These are phyloP conservation scores for Macquaria ambigua DNA, from an alignment of 2,113 vertebrate species.

Conservation along the genomic window DNA sequence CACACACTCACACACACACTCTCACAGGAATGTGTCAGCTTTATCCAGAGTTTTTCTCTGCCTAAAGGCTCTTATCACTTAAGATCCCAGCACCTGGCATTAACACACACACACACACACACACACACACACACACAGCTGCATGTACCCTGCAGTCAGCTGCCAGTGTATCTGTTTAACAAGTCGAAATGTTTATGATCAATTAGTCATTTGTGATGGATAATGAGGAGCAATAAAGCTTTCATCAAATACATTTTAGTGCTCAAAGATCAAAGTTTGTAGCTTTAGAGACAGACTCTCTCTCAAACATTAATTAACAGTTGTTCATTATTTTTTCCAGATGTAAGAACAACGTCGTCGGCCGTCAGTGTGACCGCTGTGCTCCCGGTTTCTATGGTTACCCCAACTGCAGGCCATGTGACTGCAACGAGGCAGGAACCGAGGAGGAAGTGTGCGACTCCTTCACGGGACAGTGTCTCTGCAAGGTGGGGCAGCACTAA, in stretches of 20 bases:
- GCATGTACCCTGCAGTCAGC: background rate
- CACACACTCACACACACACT: conserved; percentile 11
- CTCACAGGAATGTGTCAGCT: conserved; percentile 43
- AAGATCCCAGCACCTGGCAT: conserved; percentile 2
- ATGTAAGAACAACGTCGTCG: conserved; percentile 91
- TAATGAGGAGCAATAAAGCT: background rate
- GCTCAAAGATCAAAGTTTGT: background rate
- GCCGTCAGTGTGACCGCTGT: conserved; percentile 93
- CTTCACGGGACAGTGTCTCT: conserved; percentile 90
- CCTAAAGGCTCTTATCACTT: background rate
- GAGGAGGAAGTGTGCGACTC: conserved; percentile 87
- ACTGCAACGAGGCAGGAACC: conserved; percentile 91
- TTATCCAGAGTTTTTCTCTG: conserved; percentile 36
- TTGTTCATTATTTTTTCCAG: conserved; percentile 72
- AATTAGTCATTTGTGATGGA: background rate
- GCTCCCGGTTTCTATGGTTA: conserved; percentile 91
- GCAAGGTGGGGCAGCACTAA: conserved; percentile 88
- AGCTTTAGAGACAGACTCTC: background rate
- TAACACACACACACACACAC: conserved; percentile 6
- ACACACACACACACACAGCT: conserved; percentile 20
- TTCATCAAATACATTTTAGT: background rate
- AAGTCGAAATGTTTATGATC: background rate
- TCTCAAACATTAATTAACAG: background rate
- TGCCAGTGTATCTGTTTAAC: background rate
- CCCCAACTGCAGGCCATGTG: conserved; percentile 90